Evolutionary conservation across 2,113 vertebrate genomes (phyloP).

Genomic region (Propithecus coquereli): DNA sequence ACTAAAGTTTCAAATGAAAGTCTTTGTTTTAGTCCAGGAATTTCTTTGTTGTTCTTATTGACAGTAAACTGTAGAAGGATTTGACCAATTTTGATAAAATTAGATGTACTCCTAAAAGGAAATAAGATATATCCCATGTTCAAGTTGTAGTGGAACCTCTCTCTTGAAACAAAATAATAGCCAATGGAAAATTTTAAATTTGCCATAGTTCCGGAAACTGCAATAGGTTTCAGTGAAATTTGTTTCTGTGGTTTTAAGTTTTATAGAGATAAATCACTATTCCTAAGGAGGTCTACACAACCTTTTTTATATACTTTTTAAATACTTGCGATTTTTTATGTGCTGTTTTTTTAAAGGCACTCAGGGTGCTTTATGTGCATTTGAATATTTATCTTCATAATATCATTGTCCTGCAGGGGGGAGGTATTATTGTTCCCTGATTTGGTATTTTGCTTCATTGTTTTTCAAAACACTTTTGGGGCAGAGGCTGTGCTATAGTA

Average conservation of each 20-base stretch:
- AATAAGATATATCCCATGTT: not conserved
- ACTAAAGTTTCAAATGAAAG: not conserved
- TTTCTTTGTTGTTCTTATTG: slow-evolving; percentile 10
- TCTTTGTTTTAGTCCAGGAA: not conserved
- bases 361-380: not conserved
- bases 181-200: not conserved
- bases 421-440: not conserved
- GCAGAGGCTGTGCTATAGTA: not conserved
- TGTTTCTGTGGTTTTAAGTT: not conserved
- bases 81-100: slow-evolving; percentile 19
- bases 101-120: not conserved
- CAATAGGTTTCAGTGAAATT: not conserved
- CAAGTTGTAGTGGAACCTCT: not conserved
- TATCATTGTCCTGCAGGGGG: not conserved
- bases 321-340: not conserved
- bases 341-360: not conserved
- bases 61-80: not conserved
- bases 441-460: not conserved
- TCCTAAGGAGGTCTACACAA: not conserved
- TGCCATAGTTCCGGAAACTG: not conserved
- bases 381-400: slow-evolving; percentile 22
- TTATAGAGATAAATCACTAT: not conserved
- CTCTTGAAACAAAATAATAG: slow-evolving; percentile 7
- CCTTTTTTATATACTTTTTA: not conserved
- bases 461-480: not conserved